Percentiles rank a stretch among this genome's conserved stretches.
Evolutionary conservation across 1,140 invertebrate genomes (phyloP).

Genomic region (Piezodorus guildinii): DNA sequence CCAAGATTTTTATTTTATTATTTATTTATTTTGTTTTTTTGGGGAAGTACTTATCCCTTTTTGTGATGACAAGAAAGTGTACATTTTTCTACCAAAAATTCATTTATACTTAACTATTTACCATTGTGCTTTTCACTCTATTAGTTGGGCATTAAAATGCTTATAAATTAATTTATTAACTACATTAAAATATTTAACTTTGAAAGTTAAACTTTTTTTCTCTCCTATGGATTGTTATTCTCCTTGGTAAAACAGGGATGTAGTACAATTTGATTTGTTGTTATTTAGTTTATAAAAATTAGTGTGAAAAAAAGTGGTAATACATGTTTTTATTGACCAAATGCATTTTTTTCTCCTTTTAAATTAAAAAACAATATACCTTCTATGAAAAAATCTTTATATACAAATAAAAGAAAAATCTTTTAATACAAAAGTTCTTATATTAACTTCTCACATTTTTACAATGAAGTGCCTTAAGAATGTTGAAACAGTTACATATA

Average conservation of each 20-base stretch:
- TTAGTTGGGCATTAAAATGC: slow-evolving; percentile 9
- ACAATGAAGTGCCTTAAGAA: too few relatives aligned
- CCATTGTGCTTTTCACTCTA: slow-evolving; percentile 5
- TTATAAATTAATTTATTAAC: slow-evolving; percentile 15
- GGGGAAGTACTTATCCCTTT: neutral
- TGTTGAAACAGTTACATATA: too few relatives aligned
- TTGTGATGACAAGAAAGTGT: neutral
- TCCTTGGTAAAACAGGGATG: slow-evolving; percentile 1
- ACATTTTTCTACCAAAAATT: neutral
- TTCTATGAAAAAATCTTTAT: too few relatives aligned
- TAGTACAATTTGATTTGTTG: slow-evolving; percentile 8
- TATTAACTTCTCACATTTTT: too few relatives aligned
- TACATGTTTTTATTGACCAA: slow-evolving; percentile 7
- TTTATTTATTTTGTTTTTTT: neutral
- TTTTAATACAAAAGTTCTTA: too few relatives aligned
- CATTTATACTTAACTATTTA: neutral
- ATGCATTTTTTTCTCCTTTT: neutral
- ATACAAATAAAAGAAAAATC: too few relatives aligned
- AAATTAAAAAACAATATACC: too few relatives aligned
- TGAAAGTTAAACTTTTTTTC: neutral
- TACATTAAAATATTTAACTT: slow-evolving; percentile 7
- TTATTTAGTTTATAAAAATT: slow-evolving; percentile 16
- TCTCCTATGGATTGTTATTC: slow-evolving; percentile 10
- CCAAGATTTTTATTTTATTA: neutral
- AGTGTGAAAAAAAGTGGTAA: slow-evolving; percentile 10